These are phyloP conservation scores for Drosophila robusta DNA, from an alignment of 2,888 invertebrate species.

Conservation along the genomic window DNA sequence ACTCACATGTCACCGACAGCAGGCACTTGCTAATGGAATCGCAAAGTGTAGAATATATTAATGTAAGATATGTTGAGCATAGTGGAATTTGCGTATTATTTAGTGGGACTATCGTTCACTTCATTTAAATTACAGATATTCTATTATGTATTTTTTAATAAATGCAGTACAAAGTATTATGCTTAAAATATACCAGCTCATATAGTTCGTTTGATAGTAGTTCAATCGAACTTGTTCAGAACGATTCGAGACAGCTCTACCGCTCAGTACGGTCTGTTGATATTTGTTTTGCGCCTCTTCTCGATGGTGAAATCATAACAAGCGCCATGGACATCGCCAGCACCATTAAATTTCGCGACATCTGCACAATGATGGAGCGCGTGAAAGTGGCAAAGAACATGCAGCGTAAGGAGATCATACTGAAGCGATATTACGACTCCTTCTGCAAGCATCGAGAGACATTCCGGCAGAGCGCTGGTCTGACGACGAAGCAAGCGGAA, in stretches of 20 bases:
- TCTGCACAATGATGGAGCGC: conserved; percentile 80
- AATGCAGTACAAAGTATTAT: too few species aligned
- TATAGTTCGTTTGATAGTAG: neutral
- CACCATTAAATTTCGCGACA: conserved; percentile 80
- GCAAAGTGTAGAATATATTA: too few species aligned
- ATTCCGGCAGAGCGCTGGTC: conserved; percentile 58
- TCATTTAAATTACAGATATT: too few species aligned
- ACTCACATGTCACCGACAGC: too few species aligned
- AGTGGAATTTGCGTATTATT: too few species aligned
- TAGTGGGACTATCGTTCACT: too few species aligned
- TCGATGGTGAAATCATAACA: conserved; percentile 44
- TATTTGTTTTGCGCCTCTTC: neutral
- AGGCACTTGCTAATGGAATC: too few species aligned
- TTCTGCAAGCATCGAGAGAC: conserved; percentile 77
- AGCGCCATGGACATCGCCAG: conserved; percentile 72
- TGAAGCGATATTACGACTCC: conserved; percentile 79
- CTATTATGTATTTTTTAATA: too few species aligned
- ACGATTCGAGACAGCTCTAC: neutral
- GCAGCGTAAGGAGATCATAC: conserved; percentile 71
- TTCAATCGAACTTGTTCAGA: neutral
- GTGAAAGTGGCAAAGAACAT: conserved; percentile 66
- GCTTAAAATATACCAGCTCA: too few species aligned
- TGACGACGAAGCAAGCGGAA: conserved; percentile 33
- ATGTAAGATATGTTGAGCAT: too few species aligned
- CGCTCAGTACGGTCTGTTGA: neutral